Conservation (phyloP, 2,113 vertebrate species). For the Ahaetulla prasina region DNA sequence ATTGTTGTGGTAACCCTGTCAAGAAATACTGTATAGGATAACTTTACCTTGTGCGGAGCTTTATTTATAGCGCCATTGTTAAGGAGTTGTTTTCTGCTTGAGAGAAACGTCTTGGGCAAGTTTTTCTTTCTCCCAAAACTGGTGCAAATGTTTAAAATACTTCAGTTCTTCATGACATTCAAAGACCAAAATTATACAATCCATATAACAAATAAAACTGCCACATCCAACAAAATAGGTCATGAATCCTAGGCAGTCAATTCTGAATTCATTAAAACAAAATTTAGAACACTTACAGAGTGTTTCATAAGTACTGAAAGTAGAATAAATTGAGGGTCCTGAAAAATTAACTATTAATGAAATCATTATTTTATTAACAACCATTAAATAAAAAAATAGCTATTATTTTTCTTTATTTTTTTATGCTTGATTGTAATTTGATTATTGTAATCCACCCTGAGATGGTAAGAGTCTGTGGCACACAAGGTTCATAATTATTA, state of each 20-base stretch:
- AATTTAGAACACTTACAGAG: not conserved
- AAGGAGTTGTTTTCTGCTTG: conserved; percentile 33
- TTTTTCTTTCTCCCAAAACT: not conserved
- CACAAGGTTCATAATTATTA: not conserved
- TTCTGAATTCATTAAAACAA: not conserved
- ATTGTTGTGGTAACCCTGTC: conserved; percentile 54
- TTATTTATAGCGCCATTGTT: conserved; percentile 39
- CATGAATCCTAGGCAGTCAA: not conserved
- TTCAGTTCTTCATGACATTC: not conserved
- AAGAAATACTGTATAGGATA: conserved; percentile 37
- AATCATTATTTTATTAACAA: not conserved
- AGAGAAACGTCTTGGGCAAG: not conserved
- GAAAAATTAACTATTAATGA: not conserved
- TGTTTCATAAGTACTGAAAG: not conserved
- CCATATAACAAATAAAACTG: not conserved
- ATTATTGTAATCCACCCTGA: not conserved
- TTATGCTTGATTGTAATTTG: not conserved
- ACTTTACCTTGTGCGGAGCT: conserved; percentile 27
- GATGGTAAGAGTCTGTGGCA: not conserved
- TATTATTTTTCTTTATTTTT: not conserved
- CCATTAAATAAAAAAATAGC: not conserved
- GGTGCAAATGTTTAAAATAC: not conserved
- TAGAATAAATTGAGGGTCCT: not conserved
- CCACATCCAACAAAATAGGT: not conserved
- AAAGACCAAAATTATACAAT: not conserved